These are phyloP conservation scores for Steinernema carpocapsae DNA, from an alignment of 2,888 invertebrate species.

Conservation along the genomic window DNA sequence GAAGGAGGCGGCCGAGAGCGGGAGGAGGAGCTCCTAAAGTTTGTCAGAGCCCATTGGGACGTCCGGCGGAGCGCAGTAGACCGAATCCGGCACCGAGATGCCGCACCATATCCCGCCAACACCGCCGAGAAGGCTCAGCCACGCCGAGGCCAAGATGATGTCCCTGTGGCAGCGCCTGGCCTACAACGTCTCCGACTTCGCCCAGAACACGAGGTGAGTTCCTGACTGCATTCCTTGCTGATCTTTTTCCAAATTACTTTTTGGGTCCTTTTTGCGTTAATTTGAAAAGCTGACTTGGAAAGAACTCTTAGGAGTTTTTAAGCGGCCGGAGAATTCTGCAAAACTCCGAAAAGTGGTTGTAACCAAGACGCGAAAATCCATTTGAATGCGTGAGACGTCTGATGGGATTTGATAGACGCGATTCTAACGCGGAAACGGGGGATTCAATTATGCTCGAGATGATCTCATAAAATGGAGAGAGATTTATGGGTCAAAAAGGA, in stretches of 20 bases:
- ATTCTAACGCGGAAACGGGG: no score
- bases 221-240: neutral
- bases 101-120: conserved; percentile 22
- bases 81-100: conserved; percentile 22
- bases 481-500: no score
- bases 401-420: no score
- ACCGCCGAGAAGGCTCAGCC: conserved; percentile 26
- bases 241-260: neutral
- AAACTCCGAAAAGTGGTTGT: no score
- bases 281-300: no score
- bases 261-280: conserved; percentile 4
- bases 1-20: neutral
- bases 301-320: no score
- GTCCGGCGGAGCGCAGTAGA: conserved; percentile 15
- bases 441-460: no score
- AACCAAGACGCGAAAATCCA: no score
- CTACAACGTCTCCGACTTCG: conserved; percentile 31
- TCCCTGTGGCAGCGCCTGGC: conserved; percentile 16
- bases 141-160: conserved; percentile 30
- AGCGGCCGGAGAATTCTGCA: no score
- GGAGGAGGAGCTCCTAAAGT: conserved; percentile 1
- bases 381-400: no score
- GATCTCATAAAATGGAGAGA: no score
- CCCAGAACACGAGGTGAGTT: conserved; percentile 25
- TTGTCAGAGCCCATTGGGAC: neutral